A percentile compares a stretch with the other conserved stretches of the same genome.
Conservation (phyloP, 2,113 vertebrate genomes). For the Corythaixoides concolor region DNA sequence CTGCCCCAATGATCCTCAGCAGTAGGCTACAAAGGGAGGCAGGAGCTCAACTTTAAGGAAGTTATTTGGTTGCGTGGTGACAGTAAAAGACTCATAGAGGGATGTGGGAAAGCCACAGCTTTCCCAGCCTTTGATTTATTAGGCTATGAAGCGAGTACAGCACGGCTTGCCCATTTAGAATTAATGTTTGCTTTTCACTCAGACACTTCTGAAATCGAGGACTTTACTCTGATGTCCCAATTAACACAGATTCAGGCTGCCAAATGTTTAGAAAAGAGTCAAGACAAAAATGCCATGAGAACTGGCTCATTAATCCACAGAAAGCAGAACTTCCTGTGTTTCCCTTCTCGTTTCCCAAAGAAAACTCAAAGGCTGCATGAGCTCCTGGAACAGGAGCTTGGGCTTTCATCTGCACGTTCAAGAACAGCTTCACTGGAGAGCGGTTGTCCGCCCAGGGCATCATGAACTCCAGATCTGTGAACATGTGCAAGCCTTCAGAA, state of each 20-base stretch:
- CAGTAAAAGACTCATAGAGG: background rate
- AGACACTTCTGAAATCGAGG: background rate
- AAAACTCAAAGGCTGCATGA: background rate
- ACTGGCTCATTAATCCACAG: background rate
- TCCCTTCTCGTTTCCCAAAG: background rate
- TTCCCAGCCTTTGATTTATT: background rate
- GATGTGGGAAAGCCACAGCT: background rate
- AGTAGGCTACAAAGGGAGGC: background rate
- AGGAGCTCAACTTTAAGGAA: background rate
- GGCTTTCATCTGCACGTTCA: background rate
- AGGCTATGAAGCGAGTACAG: background rate
- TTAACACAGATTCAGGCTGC: background rate
- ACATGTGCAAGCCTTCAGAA: rapidly evolving
- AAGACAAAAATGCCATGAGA: background rate
- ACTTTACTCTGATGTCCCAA: background rate
- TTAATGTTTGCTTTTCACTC: background rate
- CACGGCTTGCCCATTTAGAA: background rate
- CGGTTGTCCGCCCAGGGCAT: rapidly evolving
- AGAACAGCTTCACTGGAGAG: background rate
- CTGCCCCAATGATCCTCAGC: background rate
- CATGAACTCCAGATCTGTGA: rapidly evolving
- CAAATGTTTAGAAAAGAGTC: background rate
- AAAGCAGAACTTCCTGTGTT: background rate
- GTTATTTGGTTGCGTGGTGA: background rate
- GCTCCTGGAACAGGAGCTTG: background rate